Percentiles rank a stretch among this genome's conserved stretches.
phyloP scores from a whole-genome alignment of 2,113 vertebrate species.

The Hippocampus comes region DNA sequence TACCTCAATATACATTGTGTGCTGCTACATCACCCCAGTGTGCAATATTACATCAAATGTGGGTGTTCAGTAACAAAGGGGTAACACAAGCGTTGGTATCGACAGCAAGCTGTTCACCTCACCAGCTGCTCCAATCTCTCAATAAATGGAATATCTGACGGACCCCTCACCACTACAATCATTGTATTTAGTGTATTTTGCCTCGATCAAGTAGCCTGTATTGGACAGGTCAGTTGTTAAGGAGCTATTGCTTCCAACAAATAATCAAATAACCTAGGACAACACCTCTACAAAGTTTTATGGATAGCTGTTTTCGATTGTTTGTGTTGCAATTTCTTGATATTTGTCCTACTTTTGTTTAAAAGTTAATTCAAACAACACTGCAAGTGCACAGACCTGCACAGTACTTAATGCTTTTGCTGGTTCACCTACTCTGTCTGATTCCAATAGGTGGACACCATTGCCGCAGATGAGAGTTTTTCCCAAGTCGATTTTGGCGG shows the following conservation, averaged over 20 bases:
- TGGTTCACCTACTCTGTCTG: background rate
- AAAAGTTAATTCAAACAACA: too few relatives aligned
- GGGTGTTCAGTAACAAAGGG: background rate
- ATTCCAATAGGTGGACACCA: conserved; percentile 73
- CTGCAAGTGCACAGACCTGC: too few relatives aligned
- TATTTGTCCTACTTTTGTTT: background rate
- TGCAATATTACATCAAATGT: background rate
- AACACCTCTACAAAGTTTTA: background rate
- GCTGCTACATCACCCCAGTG: background rate
- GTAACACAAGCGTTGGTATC: background rate
- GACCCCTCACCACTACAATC: background rate
- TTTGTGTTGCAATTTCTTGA: background rate
- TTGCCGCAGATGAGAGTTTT: conserved; percentile 82
- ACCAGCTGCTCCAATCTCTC: background rate
- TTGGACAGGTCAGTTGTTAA: background rate
- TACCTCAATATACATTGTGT: background rate
- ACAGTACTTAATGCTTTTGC: background rate
- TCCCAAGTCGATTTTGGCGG: conserved; percentile 93
- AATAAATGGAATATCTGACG: background rate
- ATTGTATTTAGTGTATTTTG: background rate
- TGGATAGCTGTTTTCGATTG: background rate
- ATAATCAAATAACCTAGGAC: background rate
- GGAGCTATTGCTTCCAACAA: background rate
- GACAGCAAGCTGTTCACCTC: background rate
- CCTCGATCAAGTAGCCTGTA: background rate